A percentile compares a stretch with the other conserved stretches of the same genome.
These are phyloP conservation scores for Silurus meridionalis DNA, from an alignment of 2,113 vertebrate genomes.

Conservation along the genomic window DNA sequence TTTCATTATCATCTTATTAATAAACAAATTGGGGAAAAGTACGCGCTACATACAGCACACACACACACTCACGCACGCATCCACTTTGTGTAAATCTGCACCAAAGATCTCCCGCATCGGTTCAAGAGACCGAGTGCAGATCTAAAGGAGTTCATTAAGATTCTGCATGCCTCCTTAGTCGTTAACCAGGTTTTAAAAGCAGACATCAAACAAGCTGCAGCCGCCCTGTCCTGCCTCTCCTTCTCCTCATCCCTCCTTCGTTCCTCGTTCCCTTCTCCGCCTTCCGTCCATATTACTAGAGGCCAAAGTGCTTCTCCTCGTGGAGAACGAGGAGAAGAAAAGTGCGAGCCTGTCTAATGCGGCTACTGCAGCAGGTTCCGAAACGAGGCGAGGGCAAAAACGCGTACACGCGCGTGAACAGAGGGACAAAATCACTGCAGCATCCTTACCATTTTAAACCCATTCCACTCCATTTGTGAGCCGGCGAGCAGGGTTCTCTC, in stretches of 20 bases:
- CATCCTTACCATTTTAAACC: slow-evolving; percentile 99
- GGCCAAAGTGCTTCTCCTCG: slow-evolving; percentile 33
- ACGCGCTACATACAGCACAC: no score
- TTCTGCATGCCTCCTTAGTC: slow-evolving; percentile 60
- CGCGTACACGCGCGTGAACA: slow-evolving; percentile 19
- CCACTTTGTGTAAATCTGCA: neutral
- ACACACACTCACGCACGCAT: neutral
- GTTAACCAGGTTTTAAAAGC: slow-evolving; percentile 64
- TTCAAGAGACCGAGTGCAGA: slow-evolving; percentile 8
- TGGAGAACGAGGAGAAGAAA: slow-evolving; percentile 59
- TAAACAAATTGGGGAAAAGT: slow-evolving; percentile 31
- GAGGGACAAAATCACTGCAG: slow-evolving; percentile 59
- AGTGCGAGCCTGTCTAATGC: slow-evolving; percentile 28
- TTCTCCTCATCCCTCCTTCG: slow-evolving; percentile 42
- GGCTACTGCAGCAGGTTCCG: slow-evolving; percentile 51
- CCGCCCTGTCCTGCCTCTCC: slow-evolving; percentile 48
- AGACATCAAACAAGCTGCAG: slow-evolving; percentile 56
- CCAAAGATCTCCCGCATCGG: slow-evolving; percentile 3
- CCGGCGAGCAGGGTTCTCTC: slow-evolving; percentile 78
- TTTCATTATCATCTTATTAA: slow-evolving; percentile 36
- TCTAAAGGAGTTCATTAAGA: slow-evolving; percentile 45
- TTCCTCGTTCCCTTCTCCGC: slow-evolving; percentile 37
- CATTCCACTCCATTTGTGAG: slow-evolving; percentile 99
- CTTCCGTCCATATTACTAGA: slow-evolving; percentile 29
- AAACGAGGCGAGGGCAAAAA: slow-evolving; percentile 48